Evolutionary conservation across 1,140 invertebrate species (phyloP).

Genomic region (Drosophila melanogaster): Release_6_plus_ISO1_MT NC_004354.4:21077501-21078000

Average conservation of each 20-base stretch:
- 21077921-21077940: neutral
- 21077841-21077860: neutral
- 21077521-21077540: constrained; percentile 1
- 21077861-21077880: neutral
- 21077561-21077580: constrained; percentile 15
- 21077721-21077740: neutral
- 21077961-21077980: neutral
- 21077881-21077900: neutral
- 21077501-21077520: constrained; percentile 23
- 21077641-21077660: too few relatives aligned
- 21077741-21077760: neutral
- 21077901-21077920: too few relatives aligned
- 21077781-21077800: neutral
- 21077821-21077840: too few relatives aligned
- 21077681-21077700: too few relatives aligned
- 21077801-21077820: too few relatives aligned
- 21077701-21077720: neutral
- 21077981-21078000: constrained; percentile 16
- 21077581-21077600: neutral
- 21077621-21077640: too few relatives aligned
- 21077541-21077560: constrained; percentile 39
- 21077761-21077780: neutral
- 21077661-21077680: too few relatives aligned
- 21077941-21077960: neutral
- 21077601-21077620: too few relatives aligned